Conservation (phyloP, 2,113 vertebrate species). For the Varanus komodoensis region DNA sequence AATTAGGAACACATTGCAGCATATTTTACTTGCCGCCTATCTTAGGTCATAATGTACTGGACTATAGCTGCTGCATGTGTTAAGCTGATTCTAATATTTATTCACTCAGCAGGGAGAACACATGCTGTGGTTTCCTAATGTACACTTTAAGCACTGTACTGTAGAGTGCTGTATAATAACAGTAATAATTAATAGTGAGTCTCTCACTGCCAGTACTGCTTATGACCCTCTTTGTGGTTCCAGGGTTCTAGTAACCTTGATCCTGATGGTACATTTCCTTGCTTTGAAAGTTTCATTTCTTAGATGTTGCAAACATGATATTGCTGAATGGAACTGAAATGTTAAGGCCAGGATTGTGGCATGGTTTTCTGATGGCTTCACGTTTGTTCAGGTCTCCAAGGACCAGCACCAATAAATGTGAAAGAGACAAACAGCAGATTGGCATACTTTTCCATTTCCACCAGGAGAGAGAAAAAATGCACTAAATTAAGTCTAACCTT, state of each 20-base stretch:
- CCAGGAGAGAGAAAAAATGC: slow-evolving; percentile 69
- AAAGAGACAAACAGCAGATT: slow-evolving; percentile 72
- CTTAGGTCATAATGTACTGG: slow-evolving; percentile 33
- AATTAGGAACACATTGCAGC: slow-evolving; percentile 35
- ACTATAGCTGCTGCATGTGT: slow-evolving; percentile 42
- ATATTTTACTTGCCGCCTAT: slow-evolving; percentile 40
- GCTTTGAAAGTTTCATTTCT: slow-evolving; percentile 67
- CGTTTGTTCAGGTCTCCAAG: slow-evolving; percentile 74
- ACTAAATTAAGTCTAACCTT: slow-evolving; percentile 86
- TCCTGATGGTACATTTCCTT: slow-evolving; percentile 52
- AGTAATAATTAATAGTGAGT: slow-evolving; percentile 58
- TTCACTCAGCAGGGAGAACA: slow-evolving; percentile 66
- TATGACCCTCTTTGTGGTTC: slow-evolving; percentile 39
- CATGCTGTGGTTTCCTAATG: slow-evolving; percentile 59
- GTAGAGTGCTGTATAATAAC: slow-evolving; percentile 51
- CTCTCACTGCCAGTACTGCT: slow-evolving; percentile 39
- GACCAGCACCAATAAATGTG: slow-evolving; percentile 76
- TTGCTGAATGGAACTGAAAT: slow-evolving; percentile 69
- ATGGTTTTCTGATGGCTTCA: slow-evolving; percentile 69
- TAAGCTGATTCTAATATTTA: slow-evolving; percentile 59
- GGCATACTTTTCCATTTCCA: slow-evolving; percentile 79
- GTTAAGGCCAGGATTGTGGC: slow-evolving; percentile 66
- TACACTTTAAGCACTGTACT: slow-evolving; percentile 57
- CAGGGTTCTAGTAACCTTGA: slow-evolving; percentile 34
- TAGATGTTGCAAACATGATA: slow-evolving; percentile 58